These are phyloP conservation scores for Polypterus senegalus DNA, from an alignment of 2,113 vertebrate genomes.

Conservation along the genomic window DNA sequence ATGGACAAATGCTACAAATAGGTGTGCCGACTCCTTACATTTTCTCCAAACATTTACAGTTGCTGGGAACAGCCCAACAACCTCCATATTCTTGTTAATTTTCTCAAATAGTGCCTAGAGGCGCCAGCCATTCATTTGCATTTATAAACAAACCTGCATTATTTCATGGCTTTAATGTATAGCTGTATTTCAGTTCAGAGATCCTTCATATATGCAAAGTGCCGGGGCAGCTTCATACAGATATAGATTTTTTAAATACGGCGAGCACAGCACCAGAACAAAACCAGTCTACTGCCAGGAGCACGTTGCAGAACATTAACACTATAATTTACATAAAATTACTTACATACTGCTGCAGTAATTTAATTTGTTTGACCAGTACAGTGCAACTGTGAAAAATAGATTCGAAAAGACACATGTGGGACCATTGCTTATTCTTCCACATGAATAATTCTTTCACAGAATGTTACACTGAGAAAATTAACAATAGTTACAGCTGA, in stretches of 20 bases:
- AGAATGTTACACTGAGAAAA: slow-evolving; percentile 46
- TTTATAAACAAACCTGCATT: too few relatives aligned
- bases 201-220: too few relatives aligned
- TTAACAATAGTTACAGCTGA: slow-evolving; percentile 44
- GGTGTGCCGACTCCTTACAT: too few relatives aligned
- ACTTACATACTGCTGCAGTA: slow-evolving; percentile 84
- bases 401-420: slow-evolving; percentile 59
- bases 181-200: too few relatives aligned
- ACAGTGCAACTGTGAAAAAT: slow-evolving; percentile 65
- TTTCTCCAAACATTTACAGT: too few relatives aligned
- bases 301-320: slow-evolving; percentile 91
- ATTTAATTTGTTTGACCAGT: slow-evolving; percentile 91
- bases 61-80: too few relatives aligned
- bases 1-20: too few relatives aligned
- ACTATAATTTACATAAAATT: slow-evolving; percentile 95
- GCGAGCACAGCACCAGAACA: slow-evolving; percentile 53
- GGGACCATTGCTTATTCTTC: slow-evolving; percentile 57
- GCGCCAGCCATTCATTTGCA: too few relatives aligned
- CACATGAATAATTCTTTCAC: slow-evolving; percentile 53
- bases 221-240: slow-evolving; percentile 28
- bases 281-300: slow-evolving; percentile 62
- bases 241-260: slow-evolving; percentile 34
- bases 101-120: too few relatives aligned
- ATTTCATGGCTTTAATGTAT: too few relatives aligned
- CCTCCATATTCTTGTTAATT: too few relatives aligned